These are phyloP conservation scores for Mionectes olivaceus DNA, from an alignment of 2,797 vertebrate species.

Conservation along the genomic window DNA sequence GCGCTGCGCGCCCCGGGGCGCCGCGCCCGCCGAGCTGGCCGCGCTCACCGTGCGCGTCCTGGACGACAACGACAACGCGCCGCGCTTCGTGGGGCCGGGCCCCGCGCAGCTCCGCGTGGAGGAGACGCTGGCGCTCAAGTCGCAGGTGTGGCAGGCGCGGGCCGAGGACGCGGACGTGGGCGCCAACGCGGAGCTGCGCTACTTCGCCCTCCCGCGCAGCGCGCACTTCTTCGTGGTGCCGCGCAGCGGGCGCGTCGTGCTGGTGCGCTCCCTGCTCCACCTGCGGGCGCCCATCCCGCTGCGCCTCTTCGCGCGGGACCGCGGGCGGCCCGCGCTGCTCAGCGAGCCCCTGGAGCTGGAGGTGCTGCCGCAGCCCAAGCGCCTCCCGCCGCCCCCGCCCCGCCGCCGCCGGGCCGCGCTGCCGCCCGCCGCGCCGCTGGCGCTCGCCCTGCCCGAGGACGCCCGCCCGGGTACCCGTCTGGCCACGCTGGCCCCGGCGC, in stretches of 20 bases:
- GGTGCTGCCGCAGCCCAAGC: conserved; percentile 76
- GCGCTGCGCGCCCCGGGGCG: conserved; percentile 67
- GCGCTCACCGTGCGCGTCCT: conserved; percentile 85
- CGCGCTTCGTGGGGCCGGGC: conserved; percentile 72
- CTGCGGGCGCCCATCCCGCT: conserved; percentile 80
- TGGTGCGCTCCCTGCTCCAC: conserved; percentile 88
- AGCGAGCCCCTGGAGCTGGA: conserved; percentile 81
- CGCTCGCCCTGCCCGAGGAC: conserved; percentile 83
- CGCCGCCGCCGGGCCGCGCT: conserved; percentile 13
- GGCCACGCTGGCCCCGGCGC: conserved; percentile 80
- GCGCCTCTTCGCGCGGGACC: conserved; percentile 84
- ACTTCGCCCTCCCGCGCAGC: conserved; percentile 83
- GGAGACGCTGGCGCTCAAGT: conserved; percentile 85
- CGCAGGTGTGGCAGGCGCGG: conserved; percentile 80
- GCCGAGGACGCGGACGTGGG: conserved; percentile 86
- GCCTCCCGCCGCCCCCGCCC: background rate
- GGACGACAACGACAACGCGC: conserved; percentile 90
- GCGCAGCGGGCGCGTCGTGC: conserved; percentile 87
- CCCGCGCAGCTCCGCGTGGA: conserved; percentile 80
- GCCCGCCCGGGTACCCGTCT: conserved; percentile 82
- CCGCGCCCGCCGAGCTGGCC: conserved; percentile 75
- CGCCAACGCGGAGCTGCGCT: conserved; percentile 87
- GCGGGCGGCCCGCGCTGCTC: conserved; percentile 84
- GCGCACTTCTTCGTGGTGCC: conserved; percentile 89
- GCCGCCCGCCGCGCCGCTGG: conserved; percentile 14